Conservation (phyloP, 2,113 vertebrate species). For the Syrmaticus mikado region DNA sequence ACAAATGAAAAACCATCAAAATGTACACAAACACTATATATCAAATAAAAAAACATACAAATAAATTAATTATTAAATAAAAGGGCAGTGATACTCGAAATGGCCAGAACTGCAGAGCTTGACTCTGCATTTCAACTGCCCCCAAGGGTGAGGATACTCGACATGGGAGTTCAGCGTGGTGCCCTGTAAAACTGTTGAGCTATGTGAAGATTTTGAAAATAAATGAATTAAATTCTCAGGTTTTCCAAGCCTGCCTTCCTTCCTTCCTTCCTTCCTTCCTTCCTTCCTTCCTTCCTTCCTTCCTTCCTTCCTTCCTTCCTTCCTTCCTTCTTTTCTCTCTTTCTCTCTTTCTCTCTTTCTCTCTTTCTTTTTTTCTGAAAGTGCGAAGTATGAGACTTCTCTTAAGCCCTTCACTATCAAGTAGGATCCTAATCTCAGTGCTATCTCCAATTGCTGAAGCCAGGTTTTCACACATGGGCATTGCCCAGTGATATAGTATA, state of each 20-base stretch:
- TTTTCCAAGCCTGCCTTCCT: background rate
- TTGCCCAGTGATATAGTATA: background rate
- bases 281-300: no score
- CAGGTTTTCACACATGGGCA: background rate
- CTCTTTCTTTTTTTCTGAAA: rapidly evolving
- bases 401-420: background rate
- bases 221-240: background rate
- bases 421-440: background rate
- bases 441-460: background rate
- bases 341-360: no score
- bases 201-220: background rate
- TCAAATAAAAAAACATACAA: background rate
- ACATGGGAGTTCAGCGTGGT: background rate
- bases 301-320: no score
- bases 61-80: background rate
- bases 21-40: background rate
- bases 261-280: background rate
- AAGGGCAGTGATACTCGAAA: background rate
- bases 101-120: background rate
- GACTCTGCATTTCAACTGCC: background rate
- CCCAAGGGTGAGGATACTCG: background rate
- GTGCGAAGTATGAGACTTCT: background rate
- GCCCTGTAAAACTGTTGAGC: background rate
- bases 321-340: no score
- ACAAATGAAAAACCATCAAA: background rate